Evolutionary conservation across 1,140 invertebrate genomes (phyloP).

Genomic region (Drosophila orena): DNA sequence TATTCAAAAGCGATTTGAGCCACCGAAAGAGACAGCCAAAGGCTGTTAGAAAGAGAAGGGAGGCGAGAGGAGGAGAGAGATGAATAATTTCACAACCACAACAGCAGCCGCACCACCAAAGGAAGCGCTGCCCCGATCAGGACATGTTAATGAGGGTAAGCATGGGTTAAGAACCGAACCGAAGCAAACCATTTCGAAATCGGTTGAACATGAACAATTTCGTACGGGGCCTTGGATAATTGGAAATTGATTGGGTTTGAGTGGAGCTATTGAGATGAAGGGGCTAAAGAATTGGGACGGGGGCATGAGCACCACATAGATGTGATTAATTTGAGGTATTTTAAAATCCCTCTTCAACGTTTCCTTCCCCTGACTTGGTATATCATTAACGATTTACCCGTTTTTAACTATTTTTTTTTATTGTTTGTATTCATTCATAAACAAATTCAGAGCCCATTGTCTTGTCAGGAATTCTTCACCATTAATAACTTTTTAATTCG

Average conservation of each 20-base stretch:
- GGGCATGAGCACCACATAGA: slow-evolving; percentile 12
- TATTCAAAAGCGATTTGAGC: slow-evolving; percentile 1
- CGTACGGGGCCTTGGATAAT: slow-evolving; percentile 43
- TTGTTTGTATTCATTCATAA: background rate
- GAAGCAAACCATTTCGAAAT: slow-evolving; percentile 31
- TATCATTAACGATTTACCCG: background rate
- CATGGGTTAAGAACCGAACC: slow-evolving; percentile 18
- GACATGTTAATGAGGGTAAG: slow-evolving; percentile 84
- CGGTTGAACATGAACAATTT: slow-evolving; percentile 48
- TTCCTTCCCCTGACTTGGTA: slow-evolving; percentile 1
- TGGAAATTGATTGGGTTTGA: slow-evolving; percentile 55
- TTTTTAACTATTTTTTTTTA: background rate
- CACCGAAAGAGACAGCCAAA: background rate
- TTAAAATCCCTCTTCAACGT: slow-evolving; percentile 3
- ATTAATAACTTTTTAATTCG: no score
- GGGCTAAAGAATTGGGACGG: background rate
- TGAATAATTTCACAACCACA: slow-evolving; percentile 84
- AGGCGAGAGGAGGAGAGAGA: slow-evolving; percentile 30
- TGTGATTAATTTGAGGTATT: slow-evolving; percentile 34
- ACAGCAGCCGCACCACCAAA: slow-evolving; percentile 68
- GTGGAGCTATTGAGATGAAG: slow-evolving; percentile 3
- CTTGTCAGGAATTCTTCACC: background rate
- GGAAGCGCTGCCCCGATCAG: slow-evolving; percentile 78
- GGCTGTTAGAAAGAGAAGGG: background rate
- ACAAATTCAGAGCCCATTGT: background rate